These are phyloP conservation scores for Mirounga angustirostris DNA, from an alignment of 2,113 vertebrate species.

Conservation along the genomic window DNA sequence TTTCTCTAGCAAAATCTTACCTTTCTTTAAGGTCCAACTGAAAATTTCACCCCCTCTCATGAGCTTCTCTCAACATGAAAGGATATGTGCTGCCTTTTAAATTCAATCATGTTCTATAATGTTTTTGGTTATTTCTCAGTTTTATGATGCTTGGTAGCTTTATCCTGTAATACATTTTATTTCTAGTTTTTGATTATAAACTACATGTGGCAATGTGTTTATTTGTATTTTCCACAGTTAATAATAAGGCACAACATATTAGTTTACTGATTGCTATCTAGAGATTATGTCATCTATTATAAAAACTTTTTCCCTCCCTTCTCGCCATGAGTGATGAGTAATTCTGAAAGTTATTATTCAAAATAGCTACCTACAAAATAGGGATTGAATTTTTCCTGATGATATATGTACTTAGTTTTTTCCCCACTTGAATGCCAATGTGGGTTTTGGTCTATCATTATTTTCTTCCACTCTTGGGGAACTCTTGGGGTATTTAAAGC, in stretches of 20 bases:
- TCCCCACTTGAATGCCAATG: neutral
- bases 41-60: neutral
- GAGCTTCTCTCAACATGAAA: neutral
- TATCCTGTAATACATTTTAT: neutral
- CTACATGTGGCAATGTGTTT: neutral
- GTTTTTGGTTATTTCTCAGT: neutral
- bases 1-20: neutral
- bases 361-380: neutral
- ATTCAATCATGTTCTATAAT: neutral
- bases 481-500: neutral
- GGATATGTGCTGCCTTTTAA: neutral
- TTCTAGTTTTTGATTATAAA: slow-evolving; percentile 25
- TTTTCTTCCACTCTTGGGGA: neutral
- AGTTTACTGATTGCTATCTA: neutral
- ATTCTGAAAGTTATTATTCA: slow-evolving; percentile 29
- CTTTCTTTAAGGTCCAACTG: neutral
- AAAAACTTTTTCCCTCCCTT: neutral
- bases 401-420: neutral
- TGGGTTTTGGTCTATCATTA: neutral
- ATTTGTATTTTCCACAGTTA: neutral
- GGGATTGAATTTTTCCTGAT: neutral
- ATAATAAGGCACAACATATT: neutral
- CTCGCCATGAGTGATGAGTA: neutral
- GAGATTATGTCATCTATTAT: neutral
- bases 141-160: neutral